Base-by-base conservation (phyloP, 2,113 vertebrate genomes). In the Symphodus melops region DNA sequence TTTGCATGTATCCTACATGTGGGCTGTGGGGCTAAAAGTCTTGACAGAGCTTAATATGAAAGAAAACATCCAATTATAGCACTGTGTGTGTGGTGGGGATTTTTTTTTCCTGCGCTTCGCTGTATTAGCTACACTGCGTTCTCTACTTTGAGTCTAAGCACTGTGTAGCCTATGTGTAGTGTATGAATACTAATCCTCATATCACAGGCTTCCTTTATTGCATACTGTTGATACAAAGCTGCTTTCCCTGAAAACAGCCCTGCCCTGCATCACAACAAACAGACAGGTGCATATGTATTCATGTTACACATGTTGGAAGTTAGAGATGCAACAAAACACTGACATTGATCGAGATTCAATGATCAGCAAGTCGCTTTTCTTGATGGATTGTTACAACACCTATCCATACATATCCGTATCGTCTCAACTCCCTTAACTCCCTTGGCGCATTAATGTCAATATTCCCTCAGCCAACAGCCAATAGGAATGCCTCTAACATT, bases 1-100 rank as follows among this genome's bases (percentile, higher is more conserved):
- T 72, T 55, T 61, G 63, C 74, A 69, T 84, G 91, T 79, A 72
- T 72, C 55, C 53, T 79, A 5, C 63, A 67, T 58, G 77, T 89
- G 83, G 77, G 84, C 75, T 61, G 78, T 20, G 68, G 51, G 78
- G 60, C 69, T 75, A 46, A 63, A 78, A 67, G 77, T 89, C 79
- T 54, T 78, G 73, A 82, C 67, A 48, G 59, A 70, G 59, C 61
- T 68, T 60, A 72, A 85, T 89, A 82, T 81, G 83, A 84, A 81
- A 72, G 77, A 73, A 85, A 60, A 12, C 9, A 10, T 63, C n/a
- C 14, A 36, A 84, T 84, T 72, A 78, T 65, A 82, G 54, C 12
- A 3, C 20, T 10, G 52, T 3, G 36, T 71, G 53, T 6, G 3
- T 33, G 28, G 28, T 33, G 66, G 72, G 48, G 74, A 46, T 55